Conservation (phyloP, 2,113 vertebrate genomes). For the Synchiropus splendidus region DNA sequence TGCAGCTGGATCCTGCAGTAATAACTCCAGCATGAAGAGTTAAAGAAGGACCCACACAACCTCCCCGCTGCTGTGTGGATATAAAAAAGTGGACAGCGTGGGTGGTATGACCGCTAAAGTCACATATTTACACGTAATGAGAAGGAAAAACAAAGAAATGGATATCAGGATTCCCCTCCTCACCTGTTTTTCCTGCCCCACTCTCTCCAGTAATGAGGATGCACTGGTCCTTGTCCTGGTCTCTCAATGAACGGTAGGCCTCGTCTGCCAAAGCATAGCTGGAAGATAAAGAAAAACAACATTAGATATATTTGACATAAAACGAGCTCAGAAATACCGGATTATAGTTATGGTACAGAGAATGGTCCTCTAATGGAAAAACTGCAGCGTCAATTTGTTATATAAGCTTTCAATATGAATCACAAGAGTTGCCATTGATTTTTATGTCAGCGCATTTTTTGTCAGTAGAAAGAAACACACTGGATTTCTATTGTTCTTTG, state of each 20-base stretch:
- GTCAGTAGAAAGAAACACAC: too few species aligned
- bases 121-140: background rate
- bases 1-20: too few species aligned
- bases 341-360: too few species aligned
- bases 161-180: constrained; percentile 7
- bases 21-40: too few species aligned
- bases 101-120: background rate
- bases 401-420: too few species aligned
- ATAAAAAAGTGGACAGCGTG: background rate
- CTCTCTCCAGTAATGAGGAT: constrained; percentile 98
- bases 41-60: background rate
- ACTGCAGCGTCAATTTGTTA: too few species aligned
- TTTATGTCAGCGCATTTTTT: too few species aligned
- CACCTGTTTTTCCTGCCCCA: constrained; percentile 96
- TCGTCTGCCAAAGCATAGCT: constrained; percentile 95
- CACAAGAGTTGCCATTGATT: too few species aligned
- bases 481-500: too few species aligned
- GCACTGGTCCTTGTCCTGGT: constrained; percentile 98
- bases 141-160: background rate
- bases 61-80: background rate
- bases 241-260: constrained; percentile 92
- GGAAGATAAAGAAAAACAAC: constrained; percentile 39
- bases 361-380: too few species aligned
- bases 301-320: background rate
- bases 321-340: too few species aligned